A percentile compares a stretch with the other conserved stretches of the same genome.
Conservation (phyloP, 2,113 vertebrate species). For the Neodon shergylaensis region DNA sequence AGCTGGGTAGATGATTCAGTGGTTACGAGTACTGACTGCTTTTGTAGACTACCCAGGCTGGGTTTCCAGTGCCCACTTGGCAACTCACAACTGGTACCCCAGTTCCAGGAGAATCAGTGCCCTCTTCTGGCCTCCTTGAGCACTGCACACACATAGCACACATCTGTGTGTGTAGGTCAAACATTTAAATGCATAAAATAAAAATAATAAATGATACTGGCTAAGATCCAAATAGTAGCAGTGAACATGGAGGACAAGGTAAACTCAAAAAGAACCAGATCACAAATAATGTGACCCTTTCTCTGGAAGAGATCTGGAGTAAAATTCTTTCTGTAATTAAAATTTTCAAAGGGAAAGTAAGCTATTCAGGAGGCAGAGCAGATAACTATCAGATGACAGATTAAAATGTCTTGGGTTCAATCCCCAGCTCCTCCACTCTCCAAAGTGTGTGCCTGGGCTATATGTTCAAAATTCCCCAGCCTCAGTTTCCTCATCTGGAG, state of each 20-base stretch:
- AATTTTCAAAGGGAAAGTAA: background rate
- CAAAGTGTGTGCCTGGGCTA: background rate
- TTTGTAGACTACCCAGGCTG: background rate
- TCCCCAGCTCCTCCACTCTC: background rate
- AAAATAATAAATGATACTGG: background rate
- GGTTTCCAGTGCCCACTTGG: background rate
- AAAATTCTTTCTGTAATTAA: background rate
- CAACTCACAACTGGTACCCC: background rate
- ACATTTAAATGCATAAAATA: background rate
- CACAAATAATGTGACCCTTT: background rate
- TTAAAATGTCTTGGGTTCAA: background rate
- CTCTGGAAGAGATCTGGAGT: background rate
- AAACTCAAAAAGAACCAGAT: background rate
- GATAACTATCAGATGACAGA: background rate
- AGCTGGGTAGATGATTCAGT: background rate
- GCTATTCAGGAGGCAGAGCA: background rate
- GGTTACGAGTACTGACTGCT: background rate
- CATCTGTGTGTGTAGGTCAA: background rate
- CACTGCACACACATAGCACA: background rate
- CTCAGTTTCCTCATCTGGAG: background rate
- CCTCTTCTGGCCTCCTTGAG: background rate
- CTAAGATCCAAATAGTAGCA: background rate
- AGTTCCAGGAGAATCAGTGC: background rate
- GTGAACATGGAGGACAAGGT: no score
- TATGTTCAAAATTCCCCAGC: no score